A percentile compares a stretch with the other conserved stretches of the same genome.
Conservation (phyloP, 2,113 vertebrate species). For the Sclerurus mexicanus region DNA sequence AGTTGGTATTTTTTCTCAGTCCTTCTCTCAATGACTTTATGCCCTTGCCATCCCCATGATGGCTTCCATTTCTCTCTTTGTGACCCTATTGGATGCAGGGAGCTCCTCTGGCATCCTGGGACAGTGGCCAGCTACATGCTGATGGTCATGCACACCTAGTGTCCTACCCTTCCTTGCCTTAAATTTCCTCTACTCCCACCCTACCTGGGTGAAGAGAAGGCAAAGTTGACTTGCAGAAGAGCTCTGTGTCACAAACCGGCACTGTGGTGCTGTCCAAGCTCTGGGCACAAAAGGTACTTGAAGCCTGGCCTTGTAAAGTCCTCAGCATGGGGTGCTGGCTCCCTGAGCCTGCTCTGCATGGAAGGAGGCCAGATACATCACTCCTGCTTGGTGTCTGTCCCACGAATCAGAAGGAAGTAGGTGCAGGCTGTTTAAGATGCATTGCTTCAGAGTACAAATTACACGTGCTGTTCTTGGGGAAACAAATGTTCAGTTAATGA, state of each 20-base stretch:
- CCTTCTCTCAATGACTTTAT: not conserved
- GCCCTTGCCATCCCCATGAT: not conserved
- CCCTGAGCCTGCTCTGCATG: not conserved
- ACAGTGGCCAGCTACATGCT: fast-evolving
- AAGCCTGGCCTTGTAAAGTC: not conserved
- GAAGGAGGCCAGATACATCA: not conserved
- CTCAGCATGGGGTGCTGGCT: fast-evolving
- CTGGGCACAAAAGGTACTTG: not conserved
- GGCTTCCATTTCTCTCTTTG: not conserved
- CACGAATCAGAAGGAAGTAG: fast-evolving
- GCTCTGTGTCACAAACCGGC: not conserved
- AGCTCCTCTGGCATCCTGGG: fast-evolving
- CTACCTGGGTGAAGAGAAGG: not conserved
- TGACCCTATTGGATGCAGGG: not conserved
- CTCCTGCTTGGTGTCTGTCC: not conserved
- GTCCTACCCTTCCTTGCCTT: not conserved
- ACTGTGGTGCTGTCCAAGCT: not conserved
- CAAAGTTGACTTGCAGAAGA: not conserved
- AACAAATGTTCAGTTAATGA: not conserved
- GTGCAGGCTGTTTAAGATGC: not conserved
- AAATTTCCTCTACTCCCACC: not conserved
- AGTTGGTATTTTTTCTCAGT: not conserved
- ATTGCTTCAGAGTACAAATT: not conserved
- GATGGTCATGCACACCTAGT: not conserved
- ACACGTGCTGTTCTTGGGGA: not conserved